These are phyloP conservation scores for Drosophila monieri DNA, from an alignment of 2,888 invertebrate species.

Conservation along the genomic window DNA sequence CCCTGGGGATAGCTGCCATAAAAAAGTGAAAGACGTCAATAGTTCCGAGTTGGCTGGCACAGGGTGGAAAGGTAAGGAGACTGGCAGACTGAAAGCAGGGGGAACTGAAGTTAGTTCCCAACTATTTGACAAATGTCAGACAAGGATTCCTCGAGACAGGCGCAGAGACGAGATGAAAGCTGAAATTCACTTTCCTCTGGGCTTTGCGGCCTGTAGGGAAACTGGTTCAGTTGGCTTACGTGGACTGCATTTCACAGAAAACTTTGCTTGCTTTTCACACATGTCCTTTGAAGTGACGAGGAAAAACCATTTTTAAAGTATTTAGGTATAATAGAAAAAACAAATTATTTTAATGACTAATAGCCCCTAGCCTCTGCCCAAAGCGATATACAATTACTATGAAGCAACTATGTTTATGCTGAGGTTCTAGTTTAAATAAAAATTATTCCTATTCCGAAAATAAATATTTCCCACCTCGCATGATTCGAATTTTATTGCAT, in stretches of 20 bases:
- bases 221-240: constrained; percentile 1
- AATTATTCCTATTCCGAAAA: background rate
- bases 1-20: constrained; percentile 31
- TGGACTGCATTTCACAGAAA: constrained; percentile 2
- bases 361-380: background rate
- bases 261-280: background rate
- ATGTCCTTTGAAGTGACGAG: background rate
- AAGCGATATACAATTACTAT: background rate
- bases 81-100: background rate
- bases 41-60: constrained; percentile 23
- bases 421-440: background rate
- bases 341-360: background rate
- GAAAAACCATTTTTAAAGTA: background rate
- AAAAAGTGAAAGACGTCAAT: constrained; percentile 33
- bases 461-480: background rate
- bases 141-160: constrained; percentile 16
- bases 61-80: background rate
- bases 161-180: constrained; percentile 22
- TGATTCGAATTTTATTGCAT: background rate
- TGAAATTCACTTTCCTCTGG: constrained; percentile 16
- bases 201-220: background rate
- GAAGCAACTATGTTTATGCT: background rate
- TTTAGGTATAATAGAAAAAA: background rate
- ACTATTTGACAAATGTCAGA: constrained; percentile 58
- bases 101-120: constrained; percentile 32